These are phyloP conservation scores for Gobio gobio DNA, from an alignment of 2,113 vertebrate species.

Conservation along the genomic window DNA sequence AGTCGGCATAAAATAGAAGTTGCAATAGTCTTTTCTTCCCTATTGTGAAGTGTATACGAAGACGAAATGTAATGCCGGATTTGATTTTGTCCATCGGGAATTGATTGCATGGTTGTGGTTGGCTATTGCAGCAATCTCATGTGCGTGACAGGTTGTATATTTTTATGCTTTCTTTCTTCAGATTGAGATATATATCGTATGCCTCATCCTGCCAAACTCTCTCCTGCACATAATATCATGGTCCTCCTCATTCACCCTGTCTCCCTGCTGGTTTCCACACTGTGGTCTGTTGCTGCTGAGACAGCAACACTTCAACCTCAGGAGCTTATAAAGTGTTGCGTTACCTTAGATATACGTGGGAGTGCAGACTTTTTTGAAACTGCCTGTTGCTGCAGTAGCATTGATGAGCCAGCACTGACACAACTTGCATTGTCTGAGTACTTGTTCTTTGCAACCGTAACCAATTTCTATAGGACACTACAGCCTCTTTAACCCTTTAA, in stretches of 20 bases:
- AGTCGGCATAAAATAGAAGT: no score
- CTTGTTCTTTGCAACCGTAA: background rate
- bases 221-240: background rate
- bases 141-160: no score
- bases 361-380: background rate
- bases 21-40: no score
- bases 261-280: background rate
- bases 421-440: background rate
- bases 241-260: background rate
- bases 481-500: background rate
- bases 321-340: constrained; percentile 26
- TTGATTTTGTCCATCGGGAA: no score
- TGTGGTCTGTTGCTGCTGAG: constrained; percentile 16
- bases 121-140: no score
- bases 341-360: background rate
- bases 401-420: background rate
- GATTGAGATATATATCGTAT: background rate
- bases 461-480: background rate
- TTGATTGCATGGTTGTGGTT: no score
- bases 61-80: no score
- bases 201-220: background rate
- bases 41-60: no score
- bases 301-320: constrained; percentile 18
- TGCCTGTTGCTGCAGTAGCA: background rate
- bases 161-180: background rate